Evolutionary conservation across 2,113 vertebrate species (phyloP), one percentile per base, ranked within the genome.

Genomic region (Onychostruthus taczanowskii): DNA sequence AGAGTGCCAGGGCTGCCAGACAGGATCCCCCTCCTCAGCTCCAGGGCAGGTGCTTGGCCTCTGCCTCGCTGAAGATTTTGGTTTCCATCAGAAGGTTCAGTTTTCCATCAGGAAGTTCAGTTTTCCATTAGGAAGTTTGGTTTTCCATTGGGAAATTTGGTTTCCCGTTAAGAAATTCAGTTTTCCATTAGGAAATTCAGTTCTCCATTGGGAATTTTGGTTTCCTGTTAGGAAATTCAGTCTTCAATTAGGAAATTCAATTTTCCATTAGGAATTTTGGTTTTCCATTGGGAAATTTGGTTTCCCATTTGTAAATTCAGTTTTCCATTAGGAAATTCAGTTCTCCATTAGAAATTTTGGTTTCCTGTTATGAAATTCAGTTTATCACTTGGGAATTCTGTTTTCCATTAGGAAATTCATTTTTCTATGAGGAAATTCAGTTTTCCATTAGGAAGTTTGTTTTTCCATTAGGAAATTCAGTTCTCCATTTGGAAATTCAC

Each of bases 91-190:
- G 11, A 44, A 49, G 35, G 35, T 35, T 15, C 6, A 2, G 16
- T 7, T 68, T 49, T 15, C 24, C 39, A 39, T 39, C 12, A 39
- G 39, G 41, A 41, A 41, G 22, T 16, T 28, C 1, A 0, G 4
- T 33, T 41, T 13, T 53, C 49, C 11, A 31, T 31, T 7, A 21
- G 9, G 18, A 21, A 21, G 8, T 22, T 21, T 2, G 0, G 24
- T 26, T 15, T 26, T 27, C 31, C 33, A 10, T 23, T 5, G 18
- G 28, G 16, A 18, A 52, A 3, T 8, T 18, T 0, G 0, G 11
- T 19, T 24, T 41, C 24, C 35, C 16, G 6, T 23, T 13, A 26
- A 3, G 22, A 53, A 26, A 5, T 41, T 10, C 0, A 0, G 4
- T 33, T n/a, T 49, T 15, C 24, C 39, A 39, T 39, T 39, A 39